phyloP scores from a whole-genome alignment of 2,888 invertebrate genomes.

The Salpingus planirostris region DNA sequence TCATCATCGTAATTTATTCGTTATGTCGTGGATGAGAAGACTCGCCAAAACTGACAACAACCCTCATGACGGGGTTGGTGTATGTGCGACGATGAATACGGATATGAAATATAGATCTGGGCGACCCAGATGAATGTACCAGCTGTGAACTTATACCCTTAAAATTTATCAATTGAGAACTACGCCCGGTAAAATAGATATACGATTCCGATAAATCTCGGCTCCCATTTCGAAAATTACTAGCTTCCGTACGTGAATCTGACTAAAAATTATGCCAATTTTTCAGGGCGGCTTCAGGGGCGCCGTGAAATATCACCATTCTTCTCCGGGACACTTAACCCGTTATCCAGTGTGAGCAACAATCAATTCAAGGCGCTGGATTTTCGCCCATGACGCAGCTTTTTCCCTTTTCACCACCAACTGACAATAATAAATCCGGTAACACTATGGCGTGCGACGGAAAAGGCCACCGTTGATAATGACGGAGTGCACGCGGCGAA shows the following conservation, averaged over 20 bases:
- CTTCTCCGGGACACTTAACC: background rate
- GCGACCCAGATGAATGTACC: slow-evolving; percentile 25
- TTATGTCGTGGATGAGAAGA: slow-evolving; percentile 24
- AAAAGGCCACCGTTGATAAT: too few species aligned
- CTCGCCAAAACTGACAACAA: slow-evolving; percentile 23
- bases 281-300: slow-evolving; percentile 3
- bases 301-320: background rate
- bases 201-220: slow-evolving; percentile 22
- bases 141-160: slow-evolving; percentile 26
- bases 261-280: slow-evolving; percentile 13
- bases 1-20: slow-evolving; percentile 30
- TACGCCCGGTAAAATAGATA: slow-evolving; percentile 23
- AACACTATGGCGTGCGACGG: too few species aligned
- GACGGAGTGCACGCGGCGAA: too few species aligned
- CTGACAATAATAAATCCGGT: too few species aligned
- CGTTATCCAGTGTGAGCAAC: too few species aligned
- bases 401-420: too few species aligned
- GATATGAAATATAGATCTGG: slow-evolving; percentile 32
- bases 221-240: slow-evolving; percentile 14
- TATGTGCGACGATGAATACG: slow-evolving; percentile 27
- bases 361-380: too few species aligned
- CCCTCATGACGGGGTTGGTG: slow-evolving; percentile 25
- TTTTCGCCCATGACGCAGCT: too few species aligned
- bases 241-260: slow-evolving; percentile 10
- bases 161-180: slow-evolving; percentile 28